Evolutionary conservation across 2,113 vertebrate genomes (phyloP).

Genomic region (Lepus timidus): DNA sequence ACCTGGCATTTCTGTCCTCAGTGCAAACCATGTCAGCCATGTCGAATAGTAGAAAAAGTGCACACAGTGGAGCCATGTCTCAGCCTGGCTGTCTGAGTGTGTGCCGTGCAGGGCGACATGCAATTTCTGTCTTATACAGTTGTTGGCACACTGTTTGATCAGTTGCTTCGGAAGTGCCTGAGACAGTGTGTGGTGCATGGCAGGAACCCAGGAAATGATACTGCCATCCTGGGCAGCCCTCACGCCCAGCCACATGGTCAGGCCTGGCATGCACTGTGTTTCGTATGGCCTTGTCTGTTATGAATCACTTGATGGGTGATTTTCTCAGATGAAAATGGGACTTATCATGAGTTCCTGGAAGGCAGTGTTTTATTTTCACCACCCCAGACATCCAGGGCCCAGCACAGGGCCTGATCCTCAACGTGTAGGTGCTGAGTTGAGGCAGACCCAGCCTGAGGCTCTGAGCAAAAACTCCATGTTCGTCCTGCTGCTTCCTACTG

Average conservation of each 20-base stretch:
- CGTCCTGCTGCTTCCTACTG: not conserved
- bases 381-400: not conserved
- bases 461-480: rapidly evolving
- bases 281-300: not conserved
- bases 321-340: not conserved
- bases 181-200: rapidly evolving
- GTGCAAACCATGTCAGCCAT: not conserved
- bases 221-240: not conserved
- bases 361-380: not conserved
- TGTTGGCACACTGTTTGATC: not conserved
- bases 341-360: not conserved
- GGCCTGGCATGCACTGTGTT: not conserved
- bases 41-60: not conserved
- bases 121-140: rapidly evolving
- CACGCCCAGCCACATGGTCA: not conserved
- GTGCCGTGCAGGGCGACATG: not conserved
- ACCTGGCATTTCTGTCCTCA: not conserved
- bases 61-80: not conserved
- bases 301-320: not conserved
- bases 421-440: not conserved
- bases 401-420: rapidly evolving
- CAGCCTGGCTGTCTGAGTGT: too few species aligned
- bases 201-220: not conserved
- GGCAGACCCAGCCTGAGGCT: not conserved
- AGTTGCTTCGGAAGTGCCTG: not conserved